These are phyloP conservation scores for Myotis findleyi DNA, from an alignment of 2,797 vertebrate genomes.

Conservation along the genomic window DNA sequence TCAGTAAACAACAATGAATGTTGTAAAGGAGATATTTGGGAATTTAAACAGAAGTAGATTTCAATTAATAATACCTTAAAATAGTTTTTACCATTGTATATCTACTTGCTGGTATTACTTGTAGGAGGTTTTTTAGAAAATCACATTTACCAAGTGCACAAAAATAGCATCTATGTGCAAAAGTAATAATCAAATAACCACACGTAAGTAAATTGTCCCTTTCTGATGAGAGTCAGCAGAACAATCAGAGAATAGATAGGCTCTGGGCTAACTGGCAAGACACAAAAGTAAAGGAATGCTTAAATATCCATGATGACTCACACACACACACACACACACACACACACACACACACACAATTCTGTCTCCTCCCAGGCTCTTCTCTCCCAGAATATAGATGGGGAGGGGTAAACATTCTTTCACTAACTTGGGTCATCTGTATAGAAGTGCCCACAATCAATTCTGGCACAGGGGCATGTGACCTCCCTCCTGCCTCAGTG, in stretches of 20 bases:
- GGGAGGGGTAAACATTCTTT: neutral
- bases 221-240: neutral
- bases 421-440: neutral
- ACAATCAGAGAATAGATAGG: neutral
- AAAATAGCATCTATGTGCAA: neutral
- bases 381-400: neutral
- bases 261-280: neutral
- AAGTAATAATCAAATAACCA: neutral
- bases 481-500: fast-evolving
- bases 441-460: neutral
- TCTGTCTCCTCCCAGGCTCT: neutral
- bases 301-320: neutral
- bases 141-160: neutral
- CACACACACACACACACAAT: neutral
- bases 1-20: neutral
- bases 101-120: neutral
- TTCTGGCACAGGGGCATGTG: neutral
- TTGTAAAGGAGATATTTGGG: neutral
- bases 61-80: neutral
- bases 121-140: neutral
- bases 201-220: neutral
- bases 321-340: neutral
- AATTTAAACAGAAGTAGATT: neutral
- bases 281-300: neutral
- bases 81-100: neutral